phyloP scores from a whole-genome alignment of 1,140 invertebrate genomes.

The Pteromalus puparum region DNA sequence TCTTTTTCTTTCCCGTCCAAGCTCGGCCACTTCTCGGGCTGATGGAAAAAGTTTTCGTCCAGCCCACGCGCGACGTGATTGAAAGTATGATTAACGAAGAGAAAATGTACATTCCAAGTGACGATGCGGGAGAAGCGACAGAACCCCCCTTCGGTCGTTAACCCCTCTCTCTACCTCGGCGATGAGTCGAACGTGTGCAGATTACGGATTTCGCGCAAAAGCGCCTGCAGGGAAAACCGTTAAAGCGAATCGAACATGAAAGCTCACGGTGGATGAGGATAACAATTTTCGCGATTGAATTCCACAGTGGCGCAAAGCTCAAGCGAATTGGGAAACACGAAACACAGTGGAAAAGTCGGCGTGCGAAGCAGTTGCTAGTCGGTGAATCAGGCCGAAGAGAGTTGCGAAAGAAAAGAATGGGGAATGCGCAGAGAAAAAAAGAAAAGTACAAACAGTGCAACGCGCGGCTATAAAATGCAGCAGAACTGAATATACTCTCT shows the following conservation, averaged over 20 bases:
- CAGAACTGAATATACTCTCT: conserved; percentile 14
- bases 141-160: background rate
- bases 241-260: background rate
- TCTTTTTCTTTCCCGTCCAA: no score
- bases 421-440: background rate
- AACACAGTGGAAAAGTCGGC: background rate
- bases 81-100: background rate
- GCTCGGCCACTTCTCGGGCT: background rate
- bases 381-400: background rate
- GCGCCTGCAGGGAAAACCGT: background rate
- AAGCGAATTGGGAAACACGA: background rate
- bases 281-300: no score
- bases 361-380: background rate
- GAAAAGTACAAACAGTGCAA: background rate
- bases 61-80: background rate
- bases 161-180: no score
- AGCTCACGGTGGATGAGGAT: no score
- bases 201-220: background rate
- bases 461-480: background rate
- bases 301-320: no score
- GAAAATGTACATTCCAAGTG: background rate
- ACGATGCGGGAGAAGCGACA: background rate
- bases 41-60: background rate
- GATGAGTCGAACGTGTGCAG: background rate
- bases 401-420: background rate